Base-by-base conservation (phyloP, 1,140 invertebrate genomes). In the Bursaphelenchus mucronatus region DNA sequence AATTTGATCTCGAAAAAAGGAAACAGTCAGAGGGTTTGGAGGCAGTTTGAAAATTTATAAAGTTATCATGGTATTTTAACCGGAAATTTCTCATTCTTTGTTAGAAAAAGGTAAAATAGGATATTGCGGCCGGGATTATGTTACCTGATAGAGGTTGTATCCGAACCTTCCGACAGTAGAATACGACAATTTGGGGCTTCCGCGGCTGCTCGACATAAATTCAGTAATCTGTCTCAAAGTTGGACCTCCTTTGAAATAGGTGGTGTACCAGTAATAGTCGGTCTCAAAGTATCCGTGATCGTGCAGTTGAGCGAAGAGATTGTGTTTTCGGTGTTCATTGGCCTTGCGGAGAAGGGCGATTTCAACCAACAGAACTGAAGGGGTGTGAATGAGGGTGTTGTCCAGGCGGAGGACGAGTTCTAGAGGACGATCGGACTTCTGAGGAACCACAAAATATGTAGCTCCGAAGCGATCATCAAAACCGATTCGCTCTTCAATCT, bases 371-470 rank as follows among this genome's bases (percentile, higher is more conserved):
- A 57, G 39, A 11, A 40, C 40, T 4, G 55, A 30, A n/a, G 55
- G 39, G n/a, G 40, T 39, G 13, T 52, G 51, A 11, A 30, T 52
- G n/a, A 21, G 51, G 51, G 51, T 39, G 13, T 13, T 8, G 13
- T 57, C 55, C n/a, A 57, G 43, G 4, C 55, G 55, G 39, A 57
- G 55, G 7, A 57, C 39, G 3, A 57, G 30, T 45, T 57, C 55
- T 5, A 44, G 43, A 21, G 10, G 30, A 30, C 30, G 30, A 30
- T 30, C 30, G 13, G 55, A 13, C 13, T 13, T 57, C 11, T 44
- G 19, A 21, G 55, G 55, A n/a, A 41, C 10, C 5, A 44, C 55
- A 43, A 44, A 57, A 11, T 57, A 57, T 5, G 55, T 15, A 30
- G 55, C 55, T 8, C 55, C 55, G n/a, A 57, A 40, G 19, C 40